A percentile compares a stretch with the other conserved stretches of the same genome.
phyloP scores from a whole-genome alignment of 1,140 invertebrate species.

The Ephestia elutella region DNA sequence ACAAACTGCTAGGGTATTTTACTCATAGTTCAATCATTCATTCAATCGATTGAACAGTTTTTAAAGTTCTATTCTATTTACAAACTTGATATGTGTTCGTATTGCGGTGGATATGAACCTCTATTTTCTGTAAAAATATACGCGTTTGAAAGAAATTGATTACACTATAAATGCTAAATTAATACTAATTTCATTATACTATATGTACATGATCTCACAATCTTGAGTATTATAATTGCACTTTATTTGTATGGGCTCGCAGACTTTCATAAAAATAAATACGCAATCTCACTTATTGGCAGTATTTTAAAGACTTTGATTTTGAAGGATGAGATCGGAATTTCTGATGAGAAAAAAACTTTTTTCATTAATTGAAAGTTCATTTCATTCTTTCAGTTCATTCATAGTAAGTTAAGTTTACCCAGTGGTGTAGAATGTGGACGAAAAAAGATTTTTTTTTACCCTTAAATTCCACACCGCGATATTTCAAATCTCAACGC shows the following conservation, averaged over 20 bases:
- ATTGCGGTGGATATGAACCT: conserved; percentile 28
- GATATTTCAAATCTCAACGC: too few relatives aligned
- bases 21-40: too few relatives aligned
- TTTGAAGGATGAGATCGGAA: not conserved
- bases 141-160: conserved; percentile 14
- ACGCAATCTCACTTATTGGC: conserved; percentile 36
- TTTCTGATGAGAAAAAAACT: too few relatives aligned
- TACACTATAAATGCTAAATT: conserved; percentile 53
- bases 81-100: conserved; percentile 45
- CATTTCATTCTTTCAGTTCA: too few relatives aligned
- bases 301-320: conserved; percentile 16
- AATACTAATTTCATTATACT: conserved; percentile 38
- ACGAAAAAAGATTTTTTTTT: too few relatives aligned
- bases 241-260: conserved; percentile 61
- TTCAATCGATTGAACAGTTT: not conserved
- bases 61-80: conserved; percentile 29
- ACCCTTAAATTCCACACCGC: too few relatives aligned
- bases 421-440: too few relatives aligned
- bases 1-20: too few relatives aligned
- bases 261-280: conserved; percentile 52
- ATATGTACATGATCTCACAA: conserved; percentile 71
- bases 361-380: too few relatives aligned
- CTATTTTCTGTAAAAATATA: conserved; percentile 9
- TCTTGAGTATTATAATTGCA: conserved; percentile 73
- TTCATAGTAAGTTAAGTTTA: too few relatives aligned